phyloP scores from a whole-genome alignment of 2,797 vertebrate genomes.

The Acipenser transmontanus region DNA sequence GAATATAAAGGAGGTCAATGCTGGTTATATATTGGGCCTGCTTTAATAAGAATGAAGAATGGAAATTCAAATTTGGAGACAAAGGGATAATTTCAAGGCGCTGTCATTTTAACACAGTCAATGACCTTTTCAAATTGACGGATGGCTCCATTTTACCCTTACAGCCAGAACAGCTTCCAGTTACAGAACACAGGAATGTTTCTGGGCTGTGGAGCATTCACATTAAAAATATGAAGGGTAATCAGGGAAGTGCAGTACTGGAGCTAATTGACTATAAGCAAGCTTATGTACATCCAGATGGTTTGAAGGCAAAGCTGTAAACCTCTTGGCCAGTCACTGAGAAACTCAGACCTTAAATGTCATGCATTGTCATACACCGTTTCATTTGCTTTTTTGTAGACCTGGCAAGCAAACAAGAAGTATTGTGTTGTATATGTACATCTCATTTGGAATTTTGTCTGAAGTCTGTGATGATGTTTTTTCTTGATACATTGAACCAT shows the following conservation, averaged over 20 bases:
- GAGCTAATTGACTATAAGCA: background rate
- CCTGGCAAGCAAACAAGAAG: too few species aligned
- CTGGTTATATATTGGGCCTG: conserved; percentile 21
- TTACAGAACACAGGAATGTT: background rate
- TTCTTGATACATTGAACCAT: too few species aligned
- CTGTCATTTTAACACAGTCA: conserved; percentile 49
- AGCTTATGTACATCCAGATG: too few species aligned
- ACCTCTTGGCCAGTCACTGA: too few species aligned
- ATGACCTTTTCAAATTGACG: conserved; percentile 78
- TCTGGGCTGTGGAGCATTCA: background rate
- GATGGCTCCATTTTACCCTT: conserved; percentile 62
- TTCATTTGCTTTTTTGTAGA: too few species aligned
- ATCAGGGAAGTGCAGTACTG: background rate
- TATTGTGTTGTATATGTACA: too few species aligned
- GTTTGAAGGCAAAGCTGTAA: too few species aligned
- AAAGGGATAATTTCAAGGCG: conserved; percentile 61
- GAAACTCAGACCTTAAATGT: too few species aligned
- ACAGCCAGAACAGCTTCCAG: conserved; percentile 1
- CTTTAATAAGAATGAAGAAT: conserved; percentile 49
- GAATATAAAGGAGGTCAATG: conserved; percentile 30
- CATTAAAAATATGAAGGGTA: background rate
- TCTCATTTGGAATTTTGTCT: too few species aligned
- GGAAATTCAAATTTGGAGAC: conserved; percentile 59
- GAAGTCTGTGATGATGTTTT: too few species aligned
- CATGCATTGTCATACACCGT: too few species aligned